Percentiles rank a stretch among this genome's conserved stretches.
phyloP scores from a whole-genome alignment of 2,797 vertebrate species.

The Huso huso region DNA sequence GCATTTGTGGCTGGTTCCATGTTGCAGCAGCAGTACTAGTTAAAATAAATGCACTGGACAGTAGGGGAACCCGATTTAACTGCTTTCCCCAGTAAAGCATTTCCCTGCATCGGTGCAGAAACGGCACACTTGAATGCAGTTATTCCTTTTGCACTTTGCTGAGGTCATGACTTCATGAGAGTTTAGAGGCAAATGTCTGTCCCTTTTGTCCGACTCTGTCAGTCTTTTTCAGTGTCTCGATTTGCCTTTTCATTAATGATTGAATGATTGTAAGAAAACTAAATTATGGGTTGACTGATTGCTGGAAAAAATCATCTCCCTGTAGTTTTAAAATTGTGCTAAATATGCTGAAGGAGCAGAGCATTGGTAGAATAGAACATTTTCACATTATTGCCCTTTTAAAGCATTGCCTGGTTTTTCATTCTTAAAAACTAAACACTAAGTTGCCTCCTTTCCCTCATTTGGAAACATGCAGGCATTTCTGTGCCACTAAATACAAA shows the following conservation, averaged over 20 bases:
- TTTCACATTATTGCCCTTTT: slow-evolving; percentile 10
- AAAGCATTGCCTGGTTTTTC: background rate
- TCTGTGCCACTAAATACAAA: background rate
- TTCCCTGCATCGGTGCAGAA: slow-evolving; percentile 24
- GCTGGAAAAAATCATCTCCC: slow-evolving; percentile 47
- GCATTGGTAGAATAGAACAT: too few relatives aligned
- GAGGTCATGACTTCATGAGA: slow-evolving; percentile 51
- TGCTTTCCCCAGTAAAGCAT: slow-evolving; percentile 11
- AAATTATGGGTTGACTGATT: slow-evolving; percentile 45
- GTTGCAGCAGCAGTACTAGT: slow-evolving; percentile 47
- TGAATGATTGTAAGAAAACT: slow-evolving; percentile 42
- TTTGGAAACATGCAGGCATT: slow-evolving; percentile 2
- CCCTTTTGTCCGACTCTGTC: slow-evolving; percentile 12
- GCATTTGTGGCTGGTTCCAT: slow-evolving; percentile 75
- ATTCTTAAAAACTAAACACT: slow-evolving; percentile 7
- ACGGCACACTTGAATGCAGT: slow-evolving; percentile 54
- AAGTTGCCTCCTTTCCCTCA: background rate
- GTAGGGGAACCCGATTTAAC: slow-evolving; percentile 23
- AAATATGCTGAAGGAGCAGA: background rate
- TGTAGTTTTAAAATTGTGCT: slow-evolving; percentile 20
- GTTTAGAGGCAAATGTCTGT: slow-evolving; percentile 56
- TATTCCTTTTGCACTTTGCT: slow-evolving; percentile 58
- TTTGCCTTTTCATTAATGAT: slow-evolving; percentile 38
- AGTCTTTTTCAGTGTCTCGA: background rate
- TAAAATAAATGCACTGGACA: slow-evolving; percentile 40